Percentiles rank a stretch among this genome's conserved stretches.
Evolutionary conservation across 1,140 invertebrate genomes (phyloP).

Genomic region (Drosophila pseudoananassae): DNA sequence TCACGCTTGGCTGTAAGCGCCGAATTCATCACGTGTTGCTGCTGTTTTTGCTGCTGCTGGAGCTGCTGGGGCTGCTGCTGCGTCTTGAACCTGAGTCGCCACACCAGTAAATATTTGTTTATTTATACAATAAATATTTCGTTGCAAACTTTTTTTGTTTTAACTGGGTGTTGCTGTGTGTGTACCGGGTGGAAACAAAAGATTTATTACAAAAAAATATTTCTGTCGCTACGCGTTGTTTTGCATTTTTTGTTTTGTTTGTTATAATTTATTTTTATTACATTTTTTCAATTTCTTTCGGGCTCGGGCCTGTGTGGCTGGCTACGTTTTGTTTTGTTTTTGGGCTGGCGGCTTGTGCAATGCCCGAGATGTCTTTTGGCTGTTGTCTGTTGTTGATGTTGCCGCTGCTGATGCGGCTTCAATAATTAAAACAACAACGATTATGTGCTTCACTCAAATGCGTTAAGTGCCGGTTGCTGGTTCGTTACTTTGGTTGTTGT

Average conservation of each 20-base stretch:
- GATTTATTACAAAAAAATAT: conserved; percentile 77
- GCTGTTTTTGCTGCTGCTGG: conserved; percentile 16
- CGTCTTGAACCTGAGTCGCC: conserved; percentile 64
- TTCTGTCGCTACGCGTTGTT: conserved; percentile 50
- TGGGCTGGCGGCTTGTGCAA: conserved; percentile 59
- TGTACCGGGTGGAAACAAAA: conserved; percentile 65
- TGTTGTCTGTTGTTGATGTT: conserved; percentile 17
- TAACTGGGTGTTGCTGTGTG: conserved; percentile 22
- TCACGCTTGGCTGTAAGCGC: conserved; percentile 57
- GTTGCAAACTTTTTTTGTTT: conserved; percentile 25
- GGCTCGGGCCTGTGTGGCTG: conserved; percentile 48
- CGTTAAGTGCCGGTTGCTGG: conserved; percentile 52
- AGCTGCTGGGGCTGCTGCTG: conserved; percentile 18
- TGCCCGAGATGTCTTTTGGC: conserved; percentile 3
- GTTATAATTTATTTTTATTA: conserved; percentile 76
- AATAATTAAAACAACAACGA: conserved; percentile 70
- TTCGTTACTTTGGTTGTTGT: conserved; percentile 14
- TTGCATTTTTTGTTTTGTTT: conserved; percentile 50
- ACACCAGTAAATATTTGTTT: conserved; percentile 11
- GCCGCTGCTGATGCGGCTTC: conserved; percentile 31
- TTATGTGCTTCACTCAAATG: conserved; percentile 59
- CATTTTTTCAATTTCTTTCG: conserved; percentile 75
- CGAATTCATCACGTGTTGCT: conserved; percentile 56
- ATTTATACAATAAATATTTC: conserved; percentile 51
- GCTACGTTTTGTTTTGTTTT: conserved; percentile 59